A percentile compares a stretch with the other conserved stretches of the same genome.
Conservation (phyloP, 1,140 invertebrate species). For the Megalonaias nervosa region DNA sequence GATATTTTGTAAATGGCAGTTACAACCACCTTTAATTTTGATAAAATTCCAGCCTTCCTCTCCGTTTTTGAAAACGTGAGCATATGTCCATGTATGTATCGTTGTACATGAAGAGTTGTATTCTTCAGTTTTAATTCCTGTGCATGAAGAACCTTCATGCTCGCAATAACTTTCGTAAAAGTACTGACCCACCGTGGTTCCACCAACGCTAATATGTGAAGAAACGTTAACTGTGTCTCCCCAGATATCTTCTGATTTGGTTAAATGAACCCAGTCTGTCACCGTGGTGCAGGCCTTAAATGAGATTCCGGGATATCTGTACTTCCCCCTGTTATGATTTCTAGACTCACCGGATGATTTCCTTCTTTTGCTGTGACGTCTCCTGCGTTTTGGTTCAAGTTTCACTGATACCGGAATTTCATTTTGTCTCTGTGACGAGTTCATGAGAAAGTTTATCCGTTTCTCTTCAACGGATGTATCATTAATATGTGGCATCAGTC, state of each 20-base stretch:
- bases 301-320: too few relatives aligned
- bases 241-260: conserved; percentile 14
- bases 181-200: conserved; percentile 7
- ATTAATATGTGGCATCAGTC: too few relatives aligned
- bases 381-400: too few relatives aligned
- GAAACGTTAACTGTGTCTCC: conserved; percentile 18
- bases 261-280: neutral
- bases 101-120: conserved; percentile 24
- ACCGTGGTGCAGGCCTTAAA: conserved; percentile 1
- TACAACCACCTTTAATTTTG: conserved; percentile 26
- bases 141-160: conserved; percentile 11
- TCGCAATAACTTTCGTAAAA: conserved; percentile 30
- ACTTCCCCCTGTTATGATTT: too few relatives aligned
- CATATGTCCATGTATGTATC: conserved; percentile 17
- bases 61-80: conserved; percentile 20
- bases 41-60: conserved; percentile 19
- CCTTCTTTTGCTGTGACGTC: too few relatives aligned
- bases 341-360: too few relatives aligned
- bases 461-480: too few relatives aligned
- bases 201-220: conserved; percentile 14
- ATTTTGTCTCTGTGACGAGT: too few relatives aligned
- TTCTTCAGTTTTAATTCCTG: conserved; percentile 7
- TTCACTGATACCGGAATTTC: too few relatives aligned
- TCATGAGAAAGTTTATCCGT: too few relatives aligned
- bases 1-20: conserved; percentile 1